phyloP scores from a whole-genome alignment of 2,113 vertebrate species.

The Morone chrysops region DNA sequence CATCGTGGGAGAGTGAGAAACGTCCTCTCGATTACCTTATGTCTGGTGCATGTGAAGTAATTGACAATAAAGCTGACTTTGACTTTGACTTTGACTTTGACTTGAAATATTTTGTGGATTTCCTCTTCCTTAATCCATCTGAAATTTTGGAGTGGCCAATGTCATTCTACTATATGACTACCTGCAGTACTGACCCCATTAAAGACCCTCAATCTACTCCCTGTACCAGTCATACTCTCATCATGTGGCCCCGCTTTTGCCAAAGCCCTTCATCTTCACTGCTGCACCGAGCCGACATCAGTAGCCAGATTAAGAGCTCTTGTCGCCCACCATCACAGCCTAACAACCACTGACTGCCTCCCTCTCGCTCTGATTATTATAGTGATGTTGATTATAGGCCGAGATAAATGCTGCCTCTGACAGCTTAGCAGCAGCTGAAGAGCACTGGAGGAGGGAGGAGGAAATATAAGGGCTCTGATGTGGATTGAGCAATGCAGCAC shows the following conservation, averaged over 20 bases:
- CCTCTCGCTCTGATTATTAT: conserved; percentile 18
- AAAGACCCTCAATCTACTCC: conserved; percentile 9
- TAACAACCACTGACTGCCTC: conserved; percentile 22
- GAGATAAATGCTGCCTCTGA: conserved; percentile 41
- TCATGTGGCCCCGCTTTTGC: conserved; percentile 57
- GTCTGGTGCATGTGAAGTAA: too few species aligned
- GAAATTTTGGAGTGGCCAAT: background rate
- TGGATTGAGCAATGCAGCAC: background rate
- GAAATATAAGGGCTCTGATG: background rate
- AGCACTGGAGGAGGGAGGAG: background rate
- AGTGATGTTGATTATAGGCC: conserved; percentile 47
- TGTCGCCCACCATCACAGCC: conserved; percentile 6
- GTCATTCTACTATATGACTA: background rate
- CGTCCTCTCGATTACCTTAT: too few species aligned
- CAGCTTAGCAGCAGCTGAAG: conserved; percentile 23
- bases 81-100: too few species aligned
- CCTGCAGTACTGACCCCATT: conserved; percentile 16
- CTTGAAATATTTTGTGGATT: background rate
- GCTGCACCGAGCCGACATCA: conserved; percentile 35
- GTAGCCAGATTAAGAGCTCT: conserved; percentile 42
- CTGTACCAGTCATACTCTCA: conserved; percentile 47
- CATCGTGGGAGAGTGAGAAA: too few species aligned
- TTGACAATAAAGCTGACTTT: too few species aligned
- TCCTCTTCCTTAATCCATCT: background rate
- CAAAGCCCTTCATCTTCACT: conserved; percentile 56